A percentile compares a stretch with the other conserved stretches of the same genome.
These are phyloP conservation scores for Blastobasis lacticolella DNA, from an alignment of 2,888 invertebrate species.

Conservation along the genomic window DNA sequence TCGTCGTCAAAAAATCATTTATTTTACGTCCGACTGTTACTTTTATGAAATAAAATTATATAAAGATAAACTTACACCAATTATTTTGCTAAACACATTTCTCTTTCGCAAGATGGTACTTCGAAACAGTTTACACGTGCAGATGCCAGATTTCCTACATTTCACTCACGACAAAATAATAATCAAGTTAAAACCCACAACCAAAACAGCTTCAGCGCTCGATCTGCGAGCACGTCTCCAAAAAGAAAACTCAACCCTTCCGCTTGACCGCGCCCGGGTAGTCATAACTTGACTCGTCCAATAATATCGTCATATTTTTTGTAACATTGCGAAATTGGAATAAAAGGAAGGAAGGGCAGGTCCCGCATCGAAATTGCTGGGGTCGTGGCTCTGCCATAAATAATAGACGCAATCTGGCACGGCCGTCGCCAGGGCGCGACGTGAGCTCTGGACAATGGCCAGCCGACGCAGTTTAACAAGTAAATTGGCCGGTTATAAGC, in stretches of 20 bases:
- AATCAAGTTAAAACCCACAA: too few relatives aligned
- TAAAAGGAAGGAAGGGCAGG: constrained; percentile 59
- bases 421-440: constrained; percentile 17
- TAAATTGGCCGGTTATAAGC: constrained; percentile 4
- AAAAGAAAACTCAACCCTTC: constrained; percentile 51
- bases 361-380: constrained; percentile 58
- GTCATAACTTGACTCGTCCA: constrained; percentile 56
- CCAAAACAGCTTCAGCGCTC: neutral
- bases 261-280: constrained; percentile 51
- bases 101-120: constrained; percentile 14
- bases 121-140: too few relatives aligned
- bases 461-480: neutral
- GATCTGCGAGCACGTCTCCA: constrained; percentile 6
- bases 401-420: constrained; percentile 67
- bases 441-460: constrained; percentile 5
- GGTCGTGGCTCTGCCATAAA: constrained; percentile 61
- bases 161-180: too few relatives aligned
- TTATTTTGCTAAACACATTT: constrained; percentile 17
- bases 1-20: too few relatives aligned
- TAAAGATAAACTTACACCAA: neutral
- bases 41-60: neutral
- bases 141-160: too few relatives aligned
- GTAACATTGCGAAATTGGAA: constrained; percentile 66
- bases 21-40: too few relatives aligned
- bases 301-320: constrained; percentile 71